These are phyloP conservation scores for Druceiella hillmani DNA, from an alignment of 2,888 invertebrate genomes.

Conservation along the genomic window DNA sequence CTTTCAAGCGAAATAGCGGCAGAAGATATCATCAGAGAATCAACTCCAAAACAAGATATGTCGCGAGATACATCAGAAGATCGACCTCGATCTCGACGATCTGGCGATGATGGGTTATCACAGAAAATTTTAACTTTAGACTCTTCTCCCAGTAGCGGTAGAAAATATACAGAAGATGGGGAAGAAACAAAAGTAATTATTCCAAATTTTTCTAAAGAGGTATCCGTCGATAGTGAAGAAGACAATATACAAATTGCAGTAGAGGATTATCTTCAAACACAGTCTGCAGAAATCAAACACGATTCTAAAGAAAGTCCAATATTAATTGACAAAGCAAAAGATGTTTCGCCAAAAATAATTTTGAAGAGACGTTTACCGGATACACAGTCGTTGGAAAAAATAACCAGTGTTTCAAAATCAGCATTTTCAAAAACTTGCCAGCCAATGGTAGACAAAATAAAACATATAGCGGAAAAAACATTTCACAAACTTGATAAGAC, in stretches of 20 bases:
- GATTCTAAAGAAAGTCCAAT: constrained; percentile 31
- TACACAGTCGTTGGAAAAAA: constrained; percentile 28
- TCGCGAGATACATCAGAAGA: constrained; percentile 45
- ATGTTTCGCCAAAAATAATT: constrained; percentile 48
- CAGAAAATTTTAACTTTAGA: constrained; percentile 46
- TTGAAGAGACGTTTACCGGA: constrained; percentile 48
- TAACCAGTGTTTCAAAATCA: constrained; percentile 41
- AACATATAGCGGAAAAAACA: constrained; percentile 58
- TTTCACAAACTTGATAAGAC: constrained; percentile 47
- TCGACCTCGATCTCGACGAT: constrained; percentile 35
- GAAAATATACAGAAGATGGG: constrained; percentile 44
- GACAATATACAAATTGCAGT: constrained; percentile 33
- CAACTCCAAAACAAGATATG: constrained; percentile 46
- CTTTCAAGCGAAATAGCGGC: constrained; percentile 48
- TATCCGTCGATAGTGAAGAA: constrained; percentile 45
- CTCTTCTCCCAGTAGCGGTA: constrained; percentile 48
- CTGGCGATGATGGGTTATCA: constrained; percentile 33
- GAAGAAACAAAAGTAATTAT: constrained; percentile 44
- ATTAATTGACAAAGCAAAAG: constrained; percentile 38
- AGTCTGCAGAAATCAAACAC: constrained; percentile 30
- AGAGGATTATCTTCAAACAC: constrained; percentile 37
- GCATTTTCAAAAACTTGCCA: constrained; percentile 54
- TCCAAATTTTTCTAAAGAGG: constrained; percentile 49
- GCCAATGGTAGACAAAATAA: constrained; percentile 59
- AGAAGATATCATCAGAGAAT: constrained; percentile 45